These are phyloP conservation scores for Nebria salina DNA, from an alignment of 2,888 invertebrate species.

Conservation along the genomic window DNA sequence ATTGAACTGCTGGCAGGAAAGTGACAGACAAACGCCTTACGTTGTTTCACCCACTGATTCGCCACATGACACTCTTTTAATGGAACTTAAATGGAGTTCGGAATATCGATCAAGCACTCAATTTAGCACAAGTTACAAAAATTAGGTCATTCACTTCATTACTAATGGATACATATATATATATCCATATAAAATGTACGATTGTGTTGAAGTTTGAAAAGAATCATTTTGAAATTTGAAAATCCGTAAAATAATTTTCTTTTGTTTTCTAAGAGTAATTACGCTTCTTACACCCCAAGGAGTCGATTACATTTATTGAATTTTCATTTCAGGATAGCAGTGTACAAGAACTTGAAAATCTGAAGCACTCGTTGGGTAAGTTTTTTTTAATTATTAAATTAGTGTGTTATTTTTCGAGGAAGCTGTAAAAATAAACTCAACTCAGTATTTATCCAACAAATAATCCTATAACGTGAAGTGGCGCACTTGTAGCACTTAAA, in stretches of 20 bases:
- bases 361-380: constrained; percentile 61
- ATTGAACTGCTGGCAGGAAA: background rate
- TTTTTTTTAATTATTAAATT: constrained; percentile 22
- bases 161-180: background rate
- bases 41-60: background rate
- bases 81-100: background rate
- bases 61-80: background rate
- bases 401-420: constrained; percentile 26
- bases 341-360: constrained; percentile 65
- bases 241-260: too few relatives aligned
- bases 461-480: too few relatives aligned
- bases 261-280: too few relatives aligned
- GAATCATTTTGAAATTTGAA: too few relatives aligned
- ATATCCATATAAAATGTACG: too few relatives aligned
- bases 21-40: background rate
- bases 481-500: too few relatives aligned
- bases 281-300: background rate
- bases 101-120: background rate
- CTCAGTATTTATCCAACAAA: too few relatives aligned
- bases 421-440: too few relatives aligned
- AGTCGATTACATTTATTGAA: background rate
- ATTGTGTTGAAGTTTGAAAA: too few relatives aligned
- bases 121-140: background rate
- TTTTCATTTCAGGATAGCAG: constrained; percentile 63
- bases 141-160: background rate